These are phyloP conservation scores for Nomada flava DNA, from an alignment of 2,888 invertebrate genomes.

Conservation along the genomic window DNA sequence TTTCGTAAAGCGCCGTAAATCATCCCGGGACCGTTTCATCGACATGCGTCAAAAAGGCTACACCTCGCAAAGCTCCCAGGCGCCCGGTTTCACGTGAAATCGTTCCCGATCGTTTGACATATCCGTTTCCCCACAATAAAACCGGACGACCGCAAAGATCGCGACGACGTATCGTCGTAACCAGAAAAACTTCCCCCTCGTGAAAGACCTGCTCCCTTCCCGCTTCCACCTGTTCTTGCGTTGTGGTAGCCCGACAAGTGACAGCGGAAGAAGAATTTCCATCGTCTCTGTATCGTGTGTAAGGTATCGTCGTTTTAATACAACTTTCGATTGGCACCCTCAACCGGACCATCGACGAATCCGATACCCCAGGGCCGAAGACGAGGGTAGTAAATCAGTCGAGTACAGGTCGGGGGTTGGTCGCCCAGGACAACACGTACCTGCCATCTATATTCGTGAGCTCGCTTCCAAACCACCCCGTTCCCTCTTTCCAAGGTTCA, in stretches of 20 bases:
- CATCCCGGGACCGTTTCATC: constrained; percentile 3
- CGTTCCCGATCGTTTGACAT: constrained; percentile 39
- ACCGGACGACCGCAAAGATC: neutral
- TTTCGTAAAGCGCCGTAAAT: neutral
- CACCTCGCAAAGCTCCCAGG: constrained; percentile 27
- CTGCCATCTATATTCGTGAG: constrained; percentile 78
- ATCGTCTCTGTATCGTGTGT: constrained; percentile 53
- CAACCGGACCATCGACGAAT: constrained; percentile 71
- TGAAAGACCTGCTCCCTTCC: constrained; percentile 38
- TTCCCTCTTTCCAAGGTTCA: constrained; percentile 14
- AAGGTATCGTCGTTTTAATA: constrained; percentile 77
- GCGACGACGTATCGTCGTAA: constrained; percentile 34
- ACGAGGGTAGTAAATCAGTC: constrained; percentile 79
- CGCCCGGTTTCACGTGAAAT: constrained; percentile 13
- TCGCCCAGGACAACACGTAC: constrained; percentile 80
- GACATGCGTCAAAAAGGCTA: constrained; percentile 4
- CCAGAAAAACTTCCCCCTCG: constrained; percentile 42
- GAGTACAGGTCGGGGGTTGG: constrained; percentile 73
- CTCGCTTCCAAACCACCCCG: constrained; percentile 53
- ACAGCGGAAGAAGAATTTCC: constrained; percentile 70
- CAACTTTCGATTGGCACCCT: constrained; percentile 79
- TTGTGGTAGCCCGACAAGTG: constrained; percentile 57
- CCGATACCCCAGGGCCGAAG: constrained; percentile 72
- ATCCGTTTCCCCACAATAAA: constrained; percentile 51
- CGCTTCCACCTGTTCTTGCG: neutral